Evolutionary conservation across 2,797 vertebrate species (phyloP).

Genomic region (Danio tinwini): DNA sequence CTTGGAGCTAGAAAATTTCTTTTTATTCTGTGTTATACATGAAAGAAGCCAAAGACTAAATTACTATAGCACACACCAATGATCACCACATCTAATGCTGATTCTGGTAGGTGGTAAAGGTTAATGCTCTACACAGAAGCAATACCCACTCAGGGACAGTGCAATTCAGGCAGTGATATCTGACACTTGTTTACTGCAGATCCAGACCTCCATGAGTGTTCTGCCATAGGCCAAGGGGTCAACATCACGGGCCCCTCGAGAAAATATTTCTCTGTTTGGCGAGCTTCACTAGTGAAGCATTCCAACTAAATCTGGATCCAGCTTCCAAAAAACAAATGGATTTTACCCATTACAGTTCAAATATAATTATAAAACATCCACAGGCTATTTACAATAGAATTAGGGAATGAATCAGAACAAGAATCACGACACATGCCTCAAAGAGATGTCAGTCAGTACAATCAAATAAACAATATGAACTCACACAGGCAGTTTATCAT

Average conservation of each 20-base stretch:
- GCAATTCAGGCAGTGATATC: slow-evolving; percentile 64
- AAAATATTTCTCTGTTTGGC: slow-evolving; percentile 47
- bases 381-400: slow-evolving; percentile 24
- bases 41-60: slow-evolving; percentile 29
- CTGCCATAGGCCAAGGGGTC: slow-evolving; percentile 59
- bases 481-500: background rate
- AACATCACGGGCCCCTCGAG: slow-evolving; percentile 38
- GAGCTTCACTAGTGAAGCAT: slow-evolving; percentile 27
- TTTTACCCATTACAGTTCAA: background rate
- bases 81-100: slow-evolving; percentile 59
- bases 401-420: background rate
- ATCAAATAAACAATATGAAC: background rate
- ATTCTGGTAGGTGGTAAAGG: slow-evolving; percentile 59
- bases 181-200: slow-evolving; percentile 70
- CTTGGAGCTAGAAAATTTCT: background rate
- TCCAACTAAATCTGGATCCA: slow-evolving; percentile 31
- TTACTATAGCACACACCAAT: slow-evolving; percentile 45
- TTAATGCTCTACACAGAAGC: slow-evolving; percentile 55
- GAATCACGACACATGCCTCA: background rate
- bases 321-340: slow-evolving; percentile 9
- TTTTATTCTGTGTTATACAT: slow-evolving; percentile 35
- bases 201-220: slow-evolving; percentile 65
- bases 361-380: slow-evolving; percentile 5
- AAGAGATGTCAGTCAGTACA: background rate
- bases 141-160: slow-evolving; percentile 51